Base-by-base conservation (phyloP, 2,113 vertebrate genomes). In the Antigone vipio region DNA sequence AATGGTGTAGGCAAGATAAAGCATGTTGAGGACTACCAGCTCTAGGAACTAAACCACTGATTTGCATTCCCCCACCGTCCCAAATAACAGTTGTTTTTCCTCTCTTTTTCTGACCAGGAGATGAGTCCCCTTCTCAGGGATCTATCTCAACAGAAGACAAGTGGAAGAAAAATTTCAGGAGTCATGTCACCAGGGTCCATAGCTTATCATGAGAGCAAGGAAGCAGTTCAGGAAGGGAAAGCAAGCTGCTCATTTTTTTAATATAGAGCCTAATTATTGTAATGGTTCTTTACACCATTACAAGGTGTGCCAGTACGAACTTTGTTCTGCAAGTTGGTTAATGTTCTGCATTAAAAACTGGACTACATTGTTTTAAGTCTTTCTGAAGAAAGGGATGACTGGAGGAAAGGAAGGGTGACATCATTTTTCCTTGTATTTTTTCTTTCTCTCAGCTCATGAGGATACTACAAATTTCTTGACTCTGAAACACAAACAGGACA, bases 141-240 rank as follows among this genome's bases (percentile, higher is more conserved):
- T 18, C 9, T 16, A 77, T 66, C 60, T 72, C 26, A 68, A 62
- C 10, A 56, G 35, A 82, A 95, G 35, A 73, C 38, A 83, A 64
- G 21, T 50, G 35, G 45, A 89, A 79, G 62, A 58, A 10, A 89
- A 60, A 72, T 64, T 58, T 62, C 80, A 87, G 59, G 77, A 77
- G 23, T 59, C 2, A 0, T 40, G 32, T 71, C 71, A 19, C 49
- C 3, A 3, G 27, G 23, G 29, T 72, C 9, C 1, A 1, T 8
- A 34, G 32, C 34, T 64, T 86, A 68, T 52, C 56, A 32, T 20
- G 34, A 84, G 14, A 87, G n/a, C 32, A 89, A 93, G 22, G 49
- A 87, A 75, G 45, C 17, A 21, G 24, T 53, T 94, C 42, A 87
- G 68, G 53, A 89, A 78, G 11, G 23, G 13, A 91, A 75, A 77